These are phyloP conservation scores for Paragorgia papillata DNA, from an alignment of 92 coral and sea anemone genomes.

Conservation along the genomic window DNA sequence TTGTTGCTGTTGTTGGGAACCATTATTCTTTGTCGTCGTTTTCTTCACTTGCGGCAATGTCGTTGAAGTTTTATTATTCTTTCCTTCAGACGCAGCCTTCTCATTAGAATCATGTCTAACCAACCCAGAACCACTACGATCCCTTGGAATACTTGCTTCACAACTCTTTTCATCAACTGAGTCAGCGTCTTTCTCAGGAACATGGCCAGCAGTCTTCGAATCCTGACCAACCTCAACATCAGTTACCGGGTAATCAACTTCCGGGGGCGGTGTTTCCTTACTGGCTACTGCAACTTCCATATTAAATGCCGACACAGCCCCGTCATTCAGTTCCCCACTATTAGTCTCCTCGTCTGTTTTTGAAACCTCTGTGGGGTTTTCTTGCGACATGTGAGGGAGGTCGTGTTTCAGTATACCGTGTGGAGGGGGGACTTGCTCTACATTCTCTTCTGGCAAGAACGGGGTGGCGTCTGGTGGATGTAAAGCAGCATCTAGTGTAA, in stretches of 20 bases:
- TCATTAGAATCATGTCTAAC: background rate
- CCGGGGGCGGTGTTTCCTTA: too few relatives aligned
- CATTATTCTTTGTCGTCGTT: background rate
- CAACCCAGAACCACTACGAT: background rate
- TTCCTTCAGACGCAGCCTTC: background rate
- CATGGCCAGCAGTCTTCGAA: too few relatives aligned
- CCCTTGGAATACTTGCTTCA: background rate
- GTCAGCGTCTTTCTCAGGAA: too few relatives aligned
- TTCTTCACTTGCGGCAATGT: background rate
- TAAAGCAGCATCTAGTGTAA: slow-evolving; percentile 25
- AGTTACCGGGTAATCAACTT: too few relatives aligned
- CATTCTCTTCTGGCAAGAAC: background rate
- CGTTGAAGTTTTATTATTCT: background rate
- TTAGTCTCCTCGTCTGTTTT: background rate
- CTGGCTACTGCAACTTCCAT: background rate
- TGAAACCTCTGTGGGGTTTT: background rate
- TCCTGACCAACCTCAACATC: too few relatives aligned
- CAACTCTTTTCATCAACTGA: too few relatives aligned
- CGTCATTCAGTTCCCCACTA: background rate
- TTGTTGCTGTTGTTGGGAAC: slow-evolving; percentile 13
- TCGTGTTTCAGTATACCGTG: slow-evolving; percentile 39
- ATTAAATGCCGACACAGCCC: background rate
- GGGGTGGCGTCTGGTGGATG: slow-evolving; percentile 5
- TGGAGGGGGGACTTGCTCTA: background rate
- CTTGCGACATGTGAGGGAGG: background rate